phyloP scores from a whole-genome alignment of 92 coral and sea anemone species.

The Paragorgia papillata region DNA sequence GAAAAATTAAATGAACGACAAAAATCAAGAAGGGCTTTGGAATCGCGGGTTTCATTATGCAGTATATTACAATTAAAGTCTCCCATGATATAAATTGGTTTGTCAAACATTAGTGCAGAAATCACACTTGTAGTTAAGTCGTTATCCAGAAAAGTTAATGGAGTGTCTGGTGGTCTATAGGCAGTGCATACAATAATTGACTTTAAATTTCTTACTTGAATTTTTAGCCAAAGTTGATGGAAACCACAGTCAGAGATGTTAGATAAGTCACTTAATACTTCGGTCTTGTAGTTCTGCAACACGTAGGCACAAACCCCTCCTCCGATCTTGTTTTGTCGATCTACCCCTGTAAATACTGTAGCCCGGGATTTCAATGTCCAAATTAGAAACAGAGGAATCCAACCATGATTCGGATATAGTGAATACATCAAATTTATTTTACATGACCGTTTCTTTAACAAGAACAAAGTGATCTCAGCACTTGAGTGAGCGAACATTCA shows the following conservation, averaged over 20 bases:
- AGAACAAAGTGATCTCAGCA: slow-evolving; percentile 59
- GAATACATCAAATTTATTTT: slow-evolving; percentile 58
- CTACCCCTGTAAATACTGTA: slow-evolving; percentile 60
- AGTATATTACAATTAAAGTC: slow-evolving; percentile 57
- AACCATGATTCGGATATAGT: slow-evolving; percentile 73
- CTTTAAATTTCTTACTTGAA: no score
- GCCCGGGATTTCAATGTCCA: slow-evolving; percentile 70
- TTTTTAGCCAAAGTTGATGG: slow-evolving; percentile 62
- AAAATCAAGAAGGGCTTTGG: slow-evolving; percentile 36
- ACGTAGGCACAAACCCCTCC: slow-evolving; percentile 57
- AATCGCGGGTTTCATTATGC: slow-evolving; percentile 14
- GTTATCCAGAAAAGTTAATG: slow-evolving; percentile 43
- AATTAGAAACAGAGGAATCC: slow-evolving; percentile 50
- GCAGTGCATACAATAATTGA: slow-evolving; percentile 54
- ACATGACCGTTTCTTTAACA: slow-evolving; percentile 51
- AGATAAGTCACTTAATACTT: slow-evolving; percentile 47
- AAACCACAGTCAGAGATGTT: slow-evolving; percentile 46
- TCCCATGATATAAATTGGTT: slow-evolving; percentile 48
- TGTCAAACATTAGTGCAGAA: slow-evolving; percentile 12
- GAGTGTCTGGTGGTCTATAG: slow-evolving; percentile 57
- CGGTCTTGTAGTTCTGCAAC: slow-evolving; percentile 37
- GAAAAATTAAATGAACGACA: slow-evolving; percentile 51
- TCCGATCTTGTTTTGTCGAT: slow-evolving; percentile 61
- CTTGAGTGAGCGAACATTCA: slow-evolving; percentile 58
- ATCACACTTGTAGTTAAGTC: slow-evolving; percentile 37